Percentiles rank a stretch among this genome's conserved stretches.
Evolutionary conservation across 2,888 invertebrate genomes (phyloP).

Genomic region (Plagodis dolabraria): DNA sequence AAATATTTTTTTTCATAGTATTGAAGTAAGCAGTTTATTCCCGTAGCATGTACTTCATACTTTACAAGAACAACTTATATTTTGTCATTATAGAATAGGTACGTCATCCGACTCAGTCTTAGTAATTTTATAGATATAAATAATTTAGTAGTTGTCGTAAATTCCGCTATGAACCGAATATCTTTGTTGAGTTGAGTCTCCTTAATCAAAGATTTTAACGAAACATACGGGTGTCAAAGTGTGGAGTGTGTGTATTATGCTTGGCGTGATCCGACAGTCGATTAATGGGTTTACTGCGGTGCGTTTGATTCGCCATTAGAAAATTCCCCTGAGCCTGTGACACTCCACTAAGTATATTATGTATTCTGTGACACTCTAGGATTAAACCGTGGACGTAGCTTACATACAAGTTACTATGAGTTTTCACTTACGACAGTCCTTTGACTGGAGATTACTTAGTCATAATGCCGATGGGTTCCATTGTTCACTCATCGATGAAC

Average conservation of each 20-base stretch:
- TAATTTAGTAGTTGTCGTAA: too few relatives aligned
- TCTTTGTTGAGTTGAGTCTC: too few relatives aligned
- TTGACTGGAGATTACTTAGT: conserved; percentile 27
- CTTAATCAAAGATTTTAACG: too few relatives aligned
- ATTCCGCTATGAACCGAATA: too few relatives aligned
- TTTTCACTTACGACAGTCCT: conserved; percentile 27
- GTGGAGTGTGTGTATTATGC: conserved; percentile 23
- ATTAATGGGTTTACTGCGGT: conserved; percentile 72
- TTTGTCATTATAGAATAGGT: too few relatives aligned
- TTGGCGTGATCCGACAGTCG: conserved; percentile 62
- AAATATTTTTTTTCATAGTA: too few relatives aligned
- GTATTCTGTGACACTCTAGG: conserved; percentile 46
- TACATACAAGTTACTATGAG: too few relatives aligned
- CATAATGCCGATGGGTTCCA: conserved; percentile 31
- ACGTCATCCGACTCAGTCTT: too few relatives aligned
- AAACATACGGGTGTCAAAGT: not conserved
- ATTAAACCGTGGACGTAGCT: conserved; percentile 44
- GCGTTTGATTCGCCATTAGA: conserved; percentile 67
- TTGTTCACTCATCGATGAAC: conserved; percentile 35
- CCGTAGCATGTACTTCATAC: too few relatives aligned
- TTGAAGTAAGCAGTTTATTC: too few relatives aligned
- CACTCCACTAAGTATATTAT: conserved; percentile 5
- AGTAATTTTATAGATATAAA: too few relatives aligned
- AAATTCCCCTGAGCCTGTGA: conserved; percentile 45
- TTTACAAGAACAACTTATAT: too few relatives aligned